Evolutionary conservation across 2,113 vertebrate genomes (phyloP), one percentile per base, ranked within the genome.

Genomic region (Geothlypis trichas): DNA sequence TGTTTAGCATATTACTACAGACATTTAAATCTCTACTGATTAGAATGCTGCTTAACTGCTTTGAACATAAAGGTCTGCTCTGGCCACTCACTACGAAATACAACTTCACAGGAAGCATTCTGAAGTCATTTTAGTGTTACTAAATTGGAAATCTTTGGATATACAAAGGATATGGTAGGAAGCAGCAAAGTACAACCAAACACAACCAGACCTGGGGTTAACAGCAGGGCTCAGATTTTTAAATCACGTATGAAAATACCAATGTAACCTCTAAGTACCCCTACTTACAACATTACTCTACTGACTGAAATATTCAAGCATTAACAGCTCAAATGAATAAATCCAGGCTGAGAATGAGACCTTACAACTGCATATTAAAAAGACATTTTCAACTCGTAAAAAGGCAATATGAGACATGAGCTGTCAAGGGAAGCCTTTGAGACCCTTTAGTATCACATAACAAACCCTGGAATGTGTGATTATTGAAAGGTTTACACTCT

Each of bases 151-250:
- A 42, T 62, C 11, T 90, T 28, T 30, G 20, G 30, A 46, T 31
- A 30, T 20, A 72, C 0, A 2, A 82, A 51, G 6, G 23, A 61
- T 24, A 17, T 0, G 3, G 46, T 2, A 79, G n/a, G 59, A 52
- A 82, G 37, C 37, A 91, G 59, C 20, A 73, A 90, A 76, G 35
- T 14, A 37, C 30, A 39, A 44, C 5, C 15, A 11, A 66, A 76
- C 42, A n/a, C 37, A 84, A 44, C 10, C 61, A 67, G 63, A 63
- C 9, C 57, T 44, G 15, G 11, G 23, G 26, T 5, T 35, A 42
- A 62, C 1, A 37, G 61, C 0, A 42, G 18, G 3, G 11, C 46
- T 92, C 24, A 7, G 46, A 33, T 80, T 71, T 84, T 82, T 11
- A 46, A 39, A 82, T 44, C 33, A 30, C 2, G 13, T 42, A 76